Conservation (phyloP, 2,797 vertebrate species). For the Apogon talboti region DNA sequence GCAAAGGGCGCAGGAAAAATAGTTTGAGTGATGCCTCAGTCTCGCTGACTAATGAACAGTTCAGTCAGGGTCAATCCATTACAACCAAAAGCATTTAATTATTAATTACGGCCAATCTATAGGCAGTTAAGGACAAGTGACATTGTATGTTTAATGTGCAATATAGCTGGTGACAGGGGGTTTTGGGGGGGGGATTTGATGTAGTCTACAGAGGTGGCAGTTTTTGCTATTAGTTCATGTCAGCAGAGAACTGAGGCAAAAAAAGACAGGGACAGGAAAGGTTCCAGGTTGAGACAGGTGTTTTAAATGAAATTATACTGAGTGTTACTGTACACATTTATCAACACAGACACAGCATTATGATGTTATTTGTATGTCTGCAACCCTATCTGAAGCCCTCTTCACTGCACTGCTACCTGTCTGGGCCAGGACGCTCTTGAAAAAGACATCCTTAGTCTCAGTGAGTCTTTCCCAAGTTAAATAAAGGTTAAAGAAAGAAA, state of each 20-base stretch:
- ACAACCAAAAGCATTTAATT: constrained; percentile 97
- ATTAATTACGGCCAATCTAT: constrained; percentile 97
- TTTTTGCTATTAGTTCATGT: constrained; percentile 89
- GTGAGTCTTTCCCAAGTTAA: too few species aligned
- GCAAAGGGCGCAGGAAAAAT: constrained; percentile 87
- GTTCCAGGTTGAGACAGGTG: constrained; percentile 56
- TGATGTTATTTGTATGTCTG: background rate
- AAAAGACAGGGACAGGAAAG: constrained; percentile 32
- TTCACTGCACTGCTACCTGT: too few species aligned
- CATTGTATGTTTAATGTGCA: constrained; percentile 91
- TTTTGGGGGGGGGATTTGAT: constrained; percentile 12
- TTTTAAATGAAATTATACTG: constrained; percentile 34
- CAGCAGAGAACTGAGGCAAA: constrained; percentile 79
- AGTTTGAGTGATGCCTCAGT: constrained; percentile 96
- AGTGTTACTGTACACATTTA: constrained; percentile 28
- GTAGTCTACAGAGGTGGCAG: constrained; percentile 67
- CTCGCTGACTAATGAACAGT: constrained; percentile 97
- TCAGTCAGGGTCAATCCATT: constrained; percentile 97
- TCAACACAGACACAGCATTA: background rate
- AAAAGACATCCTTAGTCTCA: too few species aligned
- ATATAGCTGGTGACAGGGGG: constrained; percentile 72
- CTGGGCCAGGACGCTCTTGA: too few species aligned
- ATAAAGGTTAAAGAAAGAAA: too few species aligned
- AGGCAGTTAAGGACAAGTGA: constrained; percentile 91
- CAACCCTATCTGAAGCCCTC: background rate